Evolutionary conservation across 2,888 invertebrate genomes (phyloP).

Genomic region (Scaeva pyrastri): DNA sequence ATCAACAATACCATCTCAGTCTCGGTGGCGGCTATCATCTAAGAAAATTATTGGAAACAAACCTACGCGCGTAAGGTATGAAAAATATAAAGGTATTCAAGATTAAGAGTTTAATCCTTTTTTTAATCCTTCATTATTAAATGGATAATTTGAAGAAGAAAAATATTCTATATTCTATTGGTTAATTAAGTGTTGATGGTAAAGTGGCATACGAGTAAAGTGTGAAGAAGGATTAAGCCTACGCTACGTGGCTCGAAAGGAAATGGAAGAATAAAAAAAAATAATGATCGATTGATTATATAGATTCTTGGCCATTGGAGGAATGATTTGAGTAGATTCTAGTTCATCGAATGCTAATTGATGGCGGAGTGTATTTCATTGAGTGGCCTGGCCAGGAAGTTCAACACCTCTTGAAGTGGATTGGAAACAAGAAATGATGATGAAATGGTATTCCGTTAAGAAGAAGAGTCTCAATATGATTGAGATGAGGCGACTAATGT

Average conservation of each 20-base stretch:
- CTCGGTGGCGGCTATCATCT: conserved; percentile 16
- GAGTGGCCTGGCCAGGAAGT: conserved; percentile 20
- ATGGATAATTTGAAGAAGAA: conserved; percentile 45
- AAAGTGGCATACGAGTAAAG: not conserved
- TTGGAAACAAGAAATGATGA: not conserved
- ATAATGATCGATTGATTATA: conserved; percentile 28
- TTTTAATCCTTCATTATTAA: conserved; percentile 2
- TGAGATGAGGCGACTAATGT: not conserved
- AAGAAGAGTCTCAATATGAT: not conserved
- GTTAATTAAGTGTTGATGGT: conserved; percentile 52
- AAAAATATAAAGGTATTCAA: conserved; percentile 11
- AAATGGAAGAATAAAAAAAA: conserved; percentile 15
- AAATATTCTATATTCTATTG: conserved; percentile 33
- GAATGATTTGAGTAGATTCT: conserved; percentile 38
- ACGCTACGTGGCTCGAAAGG: not conserved
- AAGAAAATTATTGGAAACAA: conserved; percentile 32
- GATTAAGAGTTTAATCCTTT: not conserved
- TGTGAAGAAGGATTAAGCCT: not conserved
- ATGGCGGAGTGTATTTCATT: not conserved
- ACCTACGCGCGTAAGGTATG: conserved; percentile 20
- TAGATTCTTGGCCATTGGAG: not conserved
- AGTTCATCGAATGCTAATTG: conserved; percentile 27
- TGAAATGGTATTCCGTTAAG: not conserved
- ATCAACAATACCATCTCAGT: not conserved
- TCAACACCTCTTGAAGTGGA: not conserved